Evolutionary conservation across 2,888 invertebrate species (phyloP).

Genomic region (Uloborus plumipes): DNA sequence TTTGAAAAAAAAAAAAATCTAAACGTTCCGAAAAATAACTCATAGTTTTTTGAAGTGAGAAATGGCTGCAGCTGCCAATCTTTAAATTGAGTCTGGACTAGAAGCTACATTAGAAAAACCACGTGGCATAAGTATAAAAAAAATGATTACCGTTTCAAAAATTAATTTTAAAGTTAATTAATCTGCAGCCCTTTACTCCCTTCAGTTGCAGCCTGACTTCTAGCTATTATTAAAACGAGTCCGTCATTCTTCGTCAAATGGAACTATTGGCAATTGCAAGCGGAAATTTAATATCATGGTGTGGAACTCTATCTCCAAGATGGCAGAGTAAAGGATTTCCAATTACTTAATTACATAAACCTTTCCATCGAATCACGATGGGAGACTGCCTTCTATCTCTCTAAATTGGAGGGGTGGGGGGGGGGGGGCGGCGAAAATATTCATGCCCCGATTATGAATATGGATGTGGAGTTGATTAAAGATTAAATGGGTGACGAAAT

Average conservation of each 20-base stretch:
- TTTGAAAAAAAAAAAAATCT: too few species aligned
- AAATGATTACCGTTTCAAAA: not conserved
- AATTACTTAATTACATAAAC: slow-evolving; percentile 46
- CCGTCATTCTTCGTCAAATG: slow-evolving; percentile 25
- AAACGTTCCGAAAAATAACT: too few species aligned
- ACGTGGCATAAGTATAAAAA: not conserved
- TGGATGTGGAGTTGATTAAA: slow-evolving; percentile 38
- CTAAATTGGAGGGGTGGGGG: too few species aligned
- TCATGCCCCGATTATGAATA: slow-evolving; percentile 40
- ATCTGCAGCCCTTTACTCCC: not conserved
- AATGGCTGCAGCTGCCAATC: too few species aligned
- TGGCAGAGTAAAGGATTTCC: slow-evolving; percentile 21
- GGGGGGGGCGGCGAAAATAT: too few species aligned
- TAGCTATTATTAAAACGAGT: slow-evolving; percentile 40
- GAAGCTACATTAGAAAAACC: too few species aligned
- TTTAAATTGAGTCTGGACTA: too few species aligned
- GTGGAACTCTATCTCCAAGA: too few species aligned
- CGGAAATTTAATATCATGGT: slow-evolving; percentile 30
- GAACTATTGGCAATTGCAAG: slow-evolving; percentile 37
- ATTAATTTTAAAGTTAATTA: slow-evolving; percentile 32
- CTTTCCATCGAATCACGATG: slow-evolving; percentile 10
- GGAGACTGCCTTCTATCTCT: too few species aligned
- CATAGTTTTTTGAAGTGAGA: too few species aligned
- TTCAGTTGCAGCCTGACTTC: not conserved
- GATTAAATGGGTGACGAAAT: too few species aligned